A percentile compares a stretch with the other conserved stretches of the same genome.
These are phyloP conservation scores for Collichthys lucidus DNA, from an alignment of 2,113 vertebrate genomes.

Conservation along the genomic window DNA sequence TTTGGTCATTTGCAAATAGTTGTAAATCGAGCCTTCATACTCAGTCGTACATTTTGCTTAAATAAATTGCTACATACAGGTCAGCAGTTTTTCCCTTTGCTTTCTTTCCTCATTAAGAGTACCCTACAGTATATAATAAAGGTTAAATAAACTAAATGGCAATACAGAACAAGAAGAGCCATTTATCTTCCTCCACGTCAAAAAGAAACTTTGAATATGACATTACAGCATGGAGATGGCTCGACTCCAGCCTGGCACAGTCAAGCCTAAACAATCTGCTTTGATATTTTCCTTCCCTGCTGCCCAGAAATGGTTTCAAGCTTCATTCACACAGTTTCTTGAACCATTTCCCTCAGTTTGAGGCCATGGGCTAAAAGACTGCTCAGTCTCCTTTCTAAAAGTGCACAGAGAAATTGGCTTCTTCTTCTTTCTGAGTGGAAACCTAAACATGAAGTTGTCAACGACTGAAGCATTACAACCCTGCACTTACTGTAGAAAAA, in stretches of 20 bases:
- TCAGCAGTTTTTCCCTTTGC: neutral
- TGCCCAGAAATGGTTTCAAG: conserved; percentile 48
- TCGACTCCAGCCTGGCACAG: conserved; percentile 30
- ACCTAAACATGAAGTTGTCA: conserved; percentile 42
- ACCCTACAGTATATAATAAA: neutral
- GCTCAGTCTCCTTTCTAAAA: conserved; percentile 11
- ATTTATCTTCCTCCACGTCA: conserved; percentile 10
- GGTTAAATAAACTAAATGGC: neutral
- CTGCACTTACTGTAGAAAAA: conserved; percentile 56
- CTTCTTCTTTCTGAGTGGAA: conserved; percentile 30
- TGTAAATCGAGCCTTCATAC: neutral
- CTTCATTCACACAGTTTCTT: conserved; percentile 33
- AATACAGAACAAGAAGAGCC: neutral
- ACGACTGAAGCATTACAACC: conserved; percentile 21
- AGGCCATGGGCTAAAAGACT: conserved; percentile 19
- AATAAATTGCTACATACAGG: neutral
- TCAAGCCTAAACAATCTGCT: conserved; percentile 39
- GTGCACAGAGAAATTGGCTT: conserved; percentile 27
- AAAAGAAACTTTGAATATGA: conserved; percentile 37
- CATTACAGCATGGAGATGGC: conserved; percentile 18
- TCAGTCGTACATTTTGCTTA: neutral
- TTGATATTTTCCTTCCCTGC: conserved; percentile 45
- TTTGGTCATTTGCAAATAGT: neutral
- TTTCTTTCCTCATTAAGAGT: conserved; percentile 1
- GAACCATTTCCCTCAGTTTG: conserved; percentile 32